Conservation (phyloP, 2,888 invertebrate species). For the Cyclophora punctaria region DNA sequence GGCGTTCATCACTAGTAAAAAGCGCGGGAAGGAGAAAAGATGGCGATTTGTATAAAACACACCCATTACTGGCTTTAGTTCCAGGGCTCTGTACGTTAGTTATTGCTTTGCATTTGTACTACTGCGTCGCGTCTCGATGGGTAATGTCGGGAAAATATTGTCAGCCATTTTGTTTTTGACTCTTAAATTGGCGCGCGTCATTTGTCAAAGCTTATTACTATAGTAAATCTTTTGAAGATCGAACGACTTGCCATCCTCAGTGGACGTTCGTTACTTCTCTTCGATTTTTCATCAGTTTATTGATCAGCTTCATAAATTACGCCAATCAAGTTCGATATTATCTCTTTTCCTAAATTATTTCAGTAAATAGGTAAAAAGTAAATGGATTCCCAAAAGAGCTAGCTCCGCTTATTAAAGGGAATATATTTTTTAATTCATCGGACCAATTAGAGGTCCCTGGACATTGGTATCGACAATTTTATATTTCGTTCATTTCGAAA, state of each 20-base stretch:
- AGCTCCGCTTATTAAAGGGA: constrained; percentile 6
- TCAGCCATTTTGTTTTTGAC: constrained; percentile 3
- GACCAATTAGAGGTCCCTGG: constrained; percentile 33
- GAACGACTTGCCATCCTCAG: no score
- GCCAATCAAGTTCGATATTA: no score
- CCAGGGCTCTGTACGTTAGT: constrained; percentile 30
- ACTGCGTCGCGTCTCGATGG: constrained; percentile 22
- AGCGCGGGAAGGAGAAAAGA: constrained; percentile 41
- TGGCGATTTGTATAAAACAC: constrained; percentile 38
- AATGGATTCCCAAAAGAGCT: constrained; percentile 6
- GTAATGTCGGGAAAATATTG: constrained; percentile 25
- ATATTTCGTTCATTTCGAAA: constrained; percentile 35
- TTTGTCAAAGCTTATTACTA: no score
- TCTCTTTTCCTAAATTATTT: no score
- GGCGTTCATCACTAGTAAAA: constrained; percentile 13
- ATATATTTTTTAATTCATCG: constrained; percentile 16
- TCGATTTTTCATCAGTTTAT: no score
- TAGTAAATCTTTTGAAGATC: no score
- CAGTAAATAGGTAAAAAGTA: no score
- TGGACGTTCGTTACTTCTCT: no score
- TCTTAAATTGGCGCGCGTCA: constrained; percentile 1
- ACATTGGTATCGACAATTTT: constrained; percentile 41
- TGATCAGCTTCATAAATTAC: no score
- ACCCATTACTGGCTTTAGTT: constrained; percentile 43
- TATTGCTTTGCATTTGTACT: constrained; percentile 38